A percentile compares a stretch with the other conserved stretches of the same genome.
Conservation (phyloP, 2,113 vertebrate genomes). For the Riparia riparia region DNA sequence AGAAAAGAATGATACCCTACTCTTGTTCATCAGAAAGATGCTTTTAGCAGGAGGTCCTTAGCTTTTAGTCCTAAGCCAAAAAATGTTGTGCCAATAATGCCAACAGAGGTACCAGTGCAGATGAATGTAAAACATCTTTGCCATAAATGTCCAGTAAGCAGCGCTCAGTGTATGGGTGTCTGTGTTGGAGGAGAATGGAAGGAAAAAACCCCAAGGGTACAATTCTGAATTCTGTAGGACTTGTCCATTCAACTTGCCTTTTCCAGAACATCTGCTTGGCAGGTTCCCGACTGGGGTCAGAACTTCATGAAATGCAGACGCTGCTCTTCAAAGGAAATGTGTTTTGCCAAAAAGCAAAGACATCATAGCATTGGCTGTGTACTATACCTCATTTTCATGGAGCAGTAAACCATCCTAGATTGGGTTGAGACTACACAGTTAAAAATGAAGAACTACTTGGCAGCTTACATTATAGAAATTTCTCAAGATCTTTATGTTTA, state of each 20-base stretch:
- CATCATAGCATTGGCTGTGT: neutral
- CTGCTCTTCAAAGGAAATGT: neutral
- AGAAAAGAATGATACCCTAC: neutral
- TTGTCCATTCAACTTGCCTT: neutral
- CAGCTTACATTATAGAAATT: neutral
- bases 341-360: neutral
- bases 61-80: neutral
- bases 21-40: neutral
- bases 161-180: neutral
- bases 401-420: neutral
- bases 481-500: neutral
- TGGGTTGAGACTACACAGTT: neutral
- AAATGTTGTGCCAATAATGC: rapidly evolving
- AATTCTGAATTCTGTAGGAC: neutral
- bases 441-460: neutral
- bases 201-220: rapidly evolving
- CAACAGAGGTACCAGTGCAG: neutral
- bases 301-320: neutral
- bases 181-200: neutral
- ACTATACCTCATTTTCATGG: neutral
- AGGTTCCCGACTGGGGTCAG: neutral
- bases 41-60: neutral
- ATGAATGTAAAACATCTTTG: neutral
- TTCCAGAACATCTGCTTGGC: neutral
- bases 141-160: neutral